Conservation (phyloP, 2,113 vertebrate genomes). For the Ornithorhynchus anatinus region DNA sequence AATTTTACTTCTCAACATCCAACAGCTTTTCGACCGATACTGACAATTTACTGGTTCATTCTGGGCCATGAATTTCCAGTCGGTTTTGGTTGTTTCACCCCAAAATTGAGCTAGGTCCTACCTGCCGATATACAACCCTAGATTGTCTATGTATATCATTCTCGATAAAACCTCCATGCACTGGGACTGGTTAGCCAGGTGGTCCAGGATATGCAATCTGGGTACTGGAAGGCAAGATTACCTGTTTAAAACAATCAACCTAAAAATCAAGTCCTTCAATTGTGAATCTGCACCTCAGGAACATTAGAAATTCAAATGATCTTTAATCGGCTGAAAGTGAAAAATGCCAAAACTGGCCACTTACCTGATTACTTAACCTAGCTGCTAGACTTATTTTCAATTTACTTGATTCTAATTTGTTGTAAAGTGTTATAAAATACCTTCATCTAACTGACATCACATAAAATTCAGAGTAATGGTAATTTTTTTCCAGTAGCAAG, state of each 20-base stretch:
- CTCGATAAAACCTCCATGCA: too few relatives aligned
- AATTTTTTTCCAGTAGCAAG: slow-evolving; percentile 45
- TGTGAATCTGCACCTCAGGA: slow-evolving; percentile 1
- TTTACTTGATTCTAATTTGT: slow-evolving; percentile 63
- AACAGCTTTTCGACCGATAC: background rate
- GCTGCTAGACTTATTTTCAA: slow-evolving; percentile 56
- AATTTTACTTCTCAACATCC: background rate
- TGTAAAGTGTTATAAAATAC: slow-evolving; percentile 62
- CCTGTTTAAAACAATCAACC: background rate
- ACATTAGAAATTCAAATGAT: slow-evolving; percentile 53
- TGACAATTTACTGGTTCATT: slow-evolving; percentile 18
- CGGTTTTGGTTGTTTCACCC: background rate
- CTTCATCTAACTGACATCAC: slow-evolving; percentile 60
- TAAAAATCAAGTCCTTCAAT: background rate
- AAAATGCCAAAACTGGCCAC: slow-evolving; percentile 60
- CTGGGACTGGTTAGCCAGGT: background rate
- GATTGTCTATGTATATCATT: background rate
- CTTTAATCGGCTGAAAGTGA: slow-evolving; percentile 40
- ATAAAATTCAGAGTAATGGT: slow-evolving; percentile 53
- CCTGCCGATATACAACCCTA: background rate
- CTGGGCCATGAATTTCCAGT: slow-evolving; percentile 34
- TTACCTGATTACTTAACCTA: slow-evolving; percentile 49
- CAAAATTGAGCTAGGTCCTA: background rate
- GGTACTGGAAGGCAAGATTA: background rate
- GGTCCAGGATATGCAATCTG: background rate